Evolutionary conservation across 2,888 invertebrate genomes (phyloP), one percentile per base, ranked within the genome.

Genomic region (Melanophora roralis): DNA sequence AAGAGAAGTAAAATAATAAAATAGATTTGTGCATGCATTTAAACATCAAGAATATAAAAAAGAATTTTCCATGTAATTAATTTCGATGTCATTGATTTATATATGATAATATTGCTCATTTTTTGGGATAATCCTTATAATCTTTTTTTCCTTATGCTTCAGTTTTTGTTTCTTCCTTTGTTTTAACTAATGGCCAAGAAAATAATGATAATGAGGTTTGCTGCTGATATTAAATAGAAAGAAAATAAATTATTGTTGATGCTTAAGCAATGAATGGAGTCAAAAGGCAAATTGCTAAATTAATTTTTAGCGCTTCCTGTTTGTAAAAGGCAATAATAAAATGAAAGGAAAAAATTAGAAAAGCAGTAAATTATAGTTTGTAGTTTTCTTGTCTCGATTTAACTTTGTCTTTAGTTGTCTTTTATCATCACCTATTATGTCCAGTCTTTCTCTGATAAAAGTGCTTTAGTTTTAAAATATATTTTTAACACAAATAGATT

Each of bases 1-100:
- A n/a, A n/a, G n/a, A n/a, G n/a, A n/a, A n/a, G n/a, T n/a, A n/a
- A n/a, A n/a, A n/a, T n/a, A n/a, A n/a, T n/a, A n/a, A n/a, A n/a
- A n/a, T n/a, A n/a, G n/a, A n/a, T n/a, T n/a, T n/a, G n/a, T n/a
- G n/a, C n/a, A n/a, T n/a, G n/a, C n/a, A n/a, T n/a, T n/a, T n/a
- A n/a, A n/a, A n/a, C n/a, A n/a, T n/a, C n/a, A n/a, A n/a, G n/a
- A n/a, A 9, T 14, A 38, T n/a, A 23, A 0, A 60, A 72, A 36
- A 23, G 55, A 14, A 57, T 57, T 57, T 65, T 32, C 27, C 38
- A 14, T 74, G 49, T 59, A 57, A 65, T 74, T 74, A 65, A 65
- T 59, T 57, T 40, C 14, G 19, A 14, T 65, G 73, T 65, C 57
- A 65, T 74, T 74, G 65, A 74, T 74, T 74, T 74, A 73, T 73